Evolutionary conservation across 2,888 invertebrate genomes (phyloP).

Genomic region (Andrena hattorfiana): DNA sequence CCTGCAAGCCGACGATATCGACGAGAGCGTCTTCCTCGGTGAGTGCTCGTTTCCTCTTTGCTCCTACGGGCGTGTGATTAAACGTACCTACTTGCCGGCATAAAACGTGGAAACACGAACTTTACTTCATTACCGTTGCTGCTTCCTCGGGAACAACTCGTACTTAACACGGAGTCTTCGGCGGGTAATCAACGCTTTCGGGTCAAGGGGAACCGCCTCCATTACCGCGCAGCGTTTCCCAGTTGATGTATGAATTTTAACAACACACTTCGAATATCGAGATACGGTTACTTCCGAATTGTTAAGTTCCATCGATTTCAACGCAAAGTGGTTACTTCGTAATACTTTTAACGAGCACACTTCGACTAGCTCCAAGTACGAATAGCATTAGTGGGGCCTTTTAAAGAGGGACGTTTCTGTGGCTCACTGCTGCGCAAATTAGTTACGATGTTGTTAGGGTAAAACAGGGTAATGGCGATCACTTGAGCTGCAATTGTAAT

Average conservation of each 20-base stretch:
- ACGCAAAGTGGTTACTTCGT: not conserved
- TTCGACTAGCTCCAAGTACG: not conserved
- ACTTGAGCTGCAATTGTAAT: too few relatives aligned
- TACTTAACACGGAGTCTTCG: constrained; percentile 3
- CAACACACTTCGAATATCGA: constrained; percentile 34
- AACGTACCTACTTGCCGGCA: not conserved
- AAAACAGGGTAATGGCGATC: too few relatives aligned
- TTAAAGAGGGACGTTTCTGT: too few relatives aligned
- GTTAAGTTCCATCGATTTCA: constrained; percentile 5
- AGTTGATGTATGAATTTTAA: constrained; percentile 29
- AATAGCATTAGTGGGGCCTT: not conserved
- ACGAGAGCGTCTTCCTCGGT: constrained; percentile 83
- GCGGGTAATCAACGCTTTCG: constrained; percentile 40
- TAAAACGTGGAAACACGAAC: not conserved
- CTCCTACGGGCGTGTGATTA: not conserved
- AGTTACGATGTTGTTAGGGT: not conserved
- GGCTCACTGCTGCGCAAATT: not conserved
- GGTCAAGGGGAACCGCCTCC: constrained; percentile 37
- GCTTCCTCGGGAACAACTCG: not conserved
- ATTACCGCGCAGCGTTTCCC: not conserved
- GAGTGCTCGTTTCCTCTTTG: constrained; percentile 62
- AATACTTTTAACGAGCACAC: not conserved
- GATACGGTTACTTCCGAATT: constrained; percentile 10
- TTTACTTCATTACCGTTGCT: not conserved
- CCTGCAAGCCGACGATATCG: constrained; percentile 77